phyloP scores from a whole-genome alignment of 1,140 invertebrate species.

The Drosophila nigromelanica region DNA sequence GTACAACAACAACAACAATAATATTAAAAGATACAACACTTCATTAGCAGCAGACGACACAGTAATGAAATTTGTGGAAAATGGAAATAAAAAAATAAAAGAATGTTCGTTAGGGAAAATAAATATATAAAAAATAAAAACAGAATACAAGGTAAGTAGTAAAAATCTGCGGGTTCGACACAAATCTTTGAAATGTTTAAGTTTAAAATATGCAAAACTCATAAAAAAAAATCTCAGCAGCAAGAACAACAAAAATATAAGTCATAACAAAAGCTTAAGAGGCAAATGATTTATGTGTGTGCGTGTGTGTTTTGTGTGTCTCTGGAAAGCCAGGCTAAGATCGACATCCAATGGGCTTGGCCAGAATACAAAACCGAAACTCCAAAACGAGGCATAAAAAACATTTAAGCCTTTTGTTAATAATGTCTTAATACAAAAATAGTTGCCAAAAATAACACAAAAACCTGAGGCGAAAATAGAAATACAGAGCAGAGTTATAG shows the following conservation, averaged over 20 bases:
- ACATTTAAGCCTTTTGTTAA: slow-evolving; percentile 55
- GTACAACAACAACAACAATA: slow-evolving; percentile 24
- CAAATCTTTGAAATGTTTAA: slow-evolving; percentile 59
- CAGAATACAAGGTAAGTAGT: slow-evolving; percentile 47
- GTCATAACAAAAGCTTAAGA: slow-evolving; percentile 48
- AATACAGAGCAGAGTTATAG: background rate
- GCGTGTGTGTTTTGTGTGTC: slow-evolving; percentile 22
- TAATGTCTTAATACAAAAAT: slow-evolving; percentile 73
- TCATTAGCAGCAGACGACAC: slow-evolving; percentile 65
- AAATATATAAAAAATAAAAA: slow-evolving; percentile 14
- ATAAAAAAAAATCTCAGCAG: slow-evolving; percentile 44
- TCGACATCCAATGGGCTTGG: slow-evolving; percentile 25
- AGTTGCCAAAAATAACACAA: slow-evolving; percentile 25
- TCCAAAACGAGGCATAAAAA: slow-evolving; percentile 16
- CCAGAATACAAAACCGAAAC: slow-evolving; percentile 9
- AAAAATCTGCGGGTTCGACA: slow-evolving; percentile 73
- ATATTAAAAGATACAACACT: slow-evolving; percentile 44
- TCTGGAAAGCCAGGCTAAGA: slow-evolving; percentile 10
- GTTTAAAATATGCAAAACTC: slow-evolving; percentile 75
- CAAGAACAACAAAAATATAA: slow-evolving; percentile 10
- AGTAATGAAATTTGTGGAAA: slow-evolving; percentile 28
- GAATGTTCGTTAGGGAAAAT: slow-evolving; percentile 24
- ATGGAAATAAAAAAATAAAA: slow-evolving; percentile 11
- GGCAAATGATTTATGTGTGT: slow-evolving; percentile 65
- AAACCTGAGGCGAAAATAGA: slow-evolving; percentile 1